Percentiles rank a stretch among this genome's conserved stretches.
These are phyloP conservation scores for Pygoscelis adeliae DNA, from an alignment of 2,113 vertebrate genomes.

Conservation along the genomic window DNA sequence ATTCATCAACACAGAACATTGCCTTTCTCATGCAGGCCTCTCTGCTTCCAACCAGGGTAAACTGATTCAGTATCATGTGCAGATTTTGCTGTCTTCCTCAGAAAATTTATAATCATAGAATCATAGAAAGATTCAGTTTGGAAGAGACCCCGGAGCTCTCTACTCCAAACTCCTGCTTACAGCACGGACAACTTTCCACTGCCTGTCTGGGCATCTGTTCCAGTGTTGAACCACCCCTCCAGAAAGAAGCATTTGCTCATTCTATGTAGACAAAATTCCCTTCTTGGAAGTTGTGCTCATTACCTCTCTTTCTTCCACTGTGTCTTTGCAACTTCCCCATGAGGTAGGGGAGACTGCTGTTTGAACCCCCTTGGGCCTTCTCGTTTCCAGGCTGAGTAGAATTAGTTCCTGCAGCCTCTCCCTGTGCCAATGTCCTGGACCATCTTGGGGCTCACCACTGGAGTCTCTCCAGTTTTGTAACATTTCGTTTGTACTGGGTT, in stretches of 20 bases:
- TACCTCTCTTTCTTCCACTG: not conserved
- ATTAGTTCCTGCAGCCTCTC: not conserved
- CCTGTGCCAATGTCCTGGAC: not conserved
- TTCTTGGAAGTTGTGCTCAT: not conserved
- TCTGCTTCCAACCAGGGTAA: not conserved
- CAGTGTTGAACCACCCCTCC: not conserved
- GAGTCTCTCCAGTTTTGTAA: not conserved
- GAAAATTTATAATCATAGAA: not conserved
- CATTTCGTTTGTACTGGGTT: not conserved
- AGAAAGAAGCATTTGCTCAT: not conserved
- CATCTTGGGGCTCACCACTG: not conserved
- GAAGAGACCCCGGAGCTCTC: not conserved
- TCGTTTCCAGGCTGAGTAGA: not conserved
- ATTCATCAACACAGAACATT: not conserved
- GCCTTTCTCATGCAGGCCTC: not conserved
- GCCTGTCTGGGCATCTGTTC: not conserved
- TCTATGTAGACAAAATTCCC: not conserved
- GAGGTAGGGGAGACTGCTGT: not conserved
- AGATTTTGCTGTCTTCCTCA: not conserved
- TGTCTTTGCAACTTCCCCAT: not conserved
- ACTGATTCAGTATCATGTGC: not conserved
- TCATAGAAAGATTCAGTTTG: not conserved
- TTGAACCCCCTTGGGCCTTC: not conserved
- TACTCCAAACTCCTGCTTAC: not conserved
- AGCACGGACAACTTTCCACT: not conserved